phyloP scores from a whole-genome alignment of 35 echinoderm and acorn worm genomes.

The Lytechinus pictus region DNA sequence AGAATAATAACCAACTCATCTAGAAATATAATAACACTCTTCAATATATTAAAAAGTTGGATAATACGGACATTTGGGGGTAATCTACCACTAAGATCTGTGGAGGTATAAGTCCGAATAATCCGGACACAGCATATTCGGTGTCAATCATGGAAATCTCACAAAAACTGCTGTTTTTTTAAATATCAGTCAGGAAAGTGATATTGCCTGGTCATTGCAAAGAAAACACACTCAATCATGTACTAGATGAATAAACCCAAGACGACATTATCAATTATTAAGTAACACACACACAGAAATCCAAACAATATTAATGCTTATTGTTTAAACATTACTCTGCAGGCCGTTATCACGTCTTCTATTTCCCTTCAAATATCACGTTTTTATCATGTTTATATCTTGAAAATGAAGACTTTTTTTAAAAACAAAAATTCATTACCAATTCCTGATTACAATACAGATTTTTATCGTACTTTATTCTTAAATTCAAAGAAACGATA shows the following conservation, averaged over 20 bases:
- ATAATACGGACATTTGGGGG: neutral
- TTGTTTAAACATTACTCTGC: neutral
- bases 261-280: too few species aligned
- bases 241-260: neutral
- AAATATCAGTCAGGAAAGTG: neutral
- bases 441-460: too few species aligned
- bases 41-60: neutral
- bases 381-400: too few species aligned
- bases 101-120: neutral
- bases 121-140: neutral
- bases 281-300: neutral
- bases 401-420: too few species aligned
- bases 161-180: neutral
- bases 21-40: neutral
- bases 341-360: too few species aligned
- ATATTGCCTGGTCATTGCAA: neutral
- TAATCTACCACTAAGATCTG: neutral
- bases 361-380: too few species aligned
- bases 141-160: neutral
- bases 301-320: neutral
- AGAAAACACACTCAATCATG: neutral
- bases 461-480: neutral
- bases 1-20: neutral
- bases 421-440: too few species aligned
- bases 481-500: neutral